A percentile compares a stretch with the other conserved stretches of the same genome.
Conservation (phyloP, 2,797 vertebrate species). For the Fratercula arctica region DNA sequence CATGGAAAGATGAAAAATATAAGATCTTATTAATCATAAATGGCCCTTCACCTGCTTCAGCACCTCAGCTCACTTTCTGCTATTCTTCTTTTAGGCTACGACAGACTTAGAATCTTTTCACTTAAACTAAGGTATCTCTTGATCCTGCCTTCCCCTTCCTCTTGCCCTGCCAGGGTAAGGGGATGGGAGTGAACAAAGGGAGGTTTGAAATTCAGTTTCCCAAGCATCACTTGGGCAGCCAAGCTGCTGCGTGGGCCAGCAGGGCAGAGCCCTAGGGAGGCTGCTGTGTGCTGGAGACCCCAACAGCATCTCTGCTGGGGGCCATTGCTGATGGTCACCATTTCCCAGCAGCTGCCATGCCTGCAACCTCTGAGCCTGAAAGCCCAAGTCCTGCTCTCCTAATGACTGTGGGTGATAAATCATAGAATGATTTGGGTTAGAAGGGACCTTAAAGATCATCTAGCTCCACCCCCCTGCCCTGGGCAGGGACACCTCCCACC, state of each 20-base stretch:
- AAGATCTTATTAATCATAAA: background rate
- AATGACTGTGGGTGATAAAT: no score
- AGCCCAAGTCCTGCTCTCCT: accelerated
- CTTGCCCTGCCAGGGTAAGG: background rate
- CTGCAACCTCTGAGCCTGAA: background rate
- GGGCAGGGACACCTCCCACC: no score
- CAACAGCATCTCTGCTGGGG: background rate
- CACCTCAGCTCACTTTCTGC: background rate
- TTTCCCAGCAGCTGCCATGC: background rate
- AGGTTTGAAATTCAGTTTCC: background rate
- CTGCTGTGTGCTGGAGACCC: background rate
- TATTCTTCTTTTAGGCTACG: background rate
- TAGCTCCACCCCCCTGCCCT: no score
- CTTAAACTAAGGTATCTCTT: background rate
- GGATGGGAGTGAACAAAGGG: background rate
- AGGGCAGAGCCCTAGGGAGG: background rate
- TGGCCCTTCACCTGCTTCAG: background rate
- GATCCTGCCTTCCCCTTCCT: background rate
- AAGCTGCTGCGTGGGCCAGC: background rate
- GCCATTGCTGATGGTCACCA: accelerated
- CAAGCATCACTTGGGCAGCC: accelerated
- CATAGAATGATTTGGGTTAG: no score
- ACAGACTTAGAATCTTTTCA: background rate
- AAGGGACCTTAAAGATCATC: no score
- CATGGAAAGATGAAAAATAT: background rate